Evolutionary conservation across 2,888 invertebrate species (phyloP).

Genomic region (Cancer borealis): DNA sequence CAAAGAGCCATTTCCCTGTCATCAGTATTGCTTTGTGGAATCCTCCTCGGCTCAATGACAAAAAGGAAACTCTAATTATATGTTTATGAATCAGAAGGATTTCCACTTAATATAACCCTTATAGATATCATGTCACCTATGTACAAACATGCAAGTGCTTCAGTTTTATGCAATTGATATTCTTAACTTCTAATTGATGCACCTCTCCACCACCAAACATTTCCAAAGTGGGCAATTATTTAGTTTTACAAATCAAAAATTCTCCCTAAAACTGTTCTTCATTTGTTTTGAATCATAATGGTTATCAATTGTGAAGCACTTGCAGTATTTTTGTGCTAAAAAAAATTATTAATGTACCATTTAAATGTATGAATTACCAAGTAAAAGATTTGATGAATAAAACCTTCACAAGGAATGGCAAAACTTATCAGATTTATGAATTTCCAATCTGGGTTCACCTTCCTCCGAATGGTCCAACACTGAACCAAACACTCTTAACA

Average conservation of each 20-base stretch:
- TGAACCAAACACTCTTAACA: background rate
- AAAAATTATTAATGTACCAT: background rate
- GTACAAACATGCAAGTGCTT: constrained; percentile 15
- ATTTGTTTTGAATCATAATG: background rate
- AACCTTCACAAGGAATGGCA: background rate
- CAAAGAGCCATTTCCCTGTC: constrained; percentile 60
- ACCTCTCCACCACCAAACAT: background rate
- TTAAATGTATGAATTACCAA: background rate
- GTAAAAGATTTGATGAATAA: background rate
- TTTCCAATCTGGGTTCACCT: background rate
- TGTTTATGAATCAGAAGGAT: constrained; percentile 50
- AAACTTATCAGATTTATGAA: background rate
- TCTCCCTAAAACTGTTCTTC: background rate
- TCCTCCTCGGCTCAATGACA: constrained; percentile 11
- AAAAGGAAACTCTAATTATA: background rate
- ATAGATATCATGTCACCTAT: background rate
- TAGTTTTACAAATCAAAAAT: background rate
- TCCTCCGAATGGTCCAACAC: background rate
- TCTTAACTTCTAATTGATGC: background rate
- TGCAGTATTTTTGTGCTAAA: background rate
- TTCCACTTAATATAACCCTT: constrained; percentile 43
- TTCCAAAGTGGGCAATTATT: background rate
- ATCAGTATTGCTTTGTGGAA: constrained; percentile 64
- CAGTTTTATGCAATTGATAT: background rate
- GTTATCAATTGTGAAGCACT: background rate